Evolutionary conservation across 1,140 invertebrate genomes (phyloP).

Genomic region (Neodiprion pinetum): DNA sequence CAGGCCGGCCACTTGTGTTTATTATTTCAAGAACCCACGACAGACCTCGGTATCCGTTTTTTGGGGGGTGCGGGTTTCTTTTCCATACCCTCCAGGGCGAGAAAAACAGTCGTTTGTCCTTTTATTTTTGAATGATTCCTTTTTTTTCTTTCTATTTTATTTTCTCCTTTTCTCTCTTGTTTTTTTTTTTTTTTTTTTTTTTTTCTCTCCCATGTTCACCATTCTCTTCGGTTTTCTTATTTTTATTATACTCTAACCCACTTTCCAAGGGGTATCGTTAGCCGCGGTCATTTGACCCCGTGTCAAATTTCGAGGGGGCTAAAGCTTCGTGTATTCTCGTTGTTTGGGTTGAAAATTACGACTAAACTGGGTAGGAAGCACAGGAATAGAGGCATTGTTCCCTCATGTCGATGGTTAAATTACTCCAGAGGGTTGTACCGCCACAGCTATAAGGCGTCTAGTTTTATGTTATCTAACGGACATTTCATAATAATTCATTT

Average conservation of each 20-base stretch:
- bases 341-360: neutral
- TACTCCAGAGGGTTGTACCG: neutral
- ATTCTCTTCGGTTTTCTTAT: too few relatives aligned
- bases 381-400: neutral
- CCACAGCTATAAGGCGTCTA: neutral
- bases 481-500: neutral
- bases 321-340: neutral
- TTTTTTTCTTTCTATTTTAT: neutral
- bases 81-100: neutral
- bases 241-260: too few relatives aligned
- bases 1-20: neutral
- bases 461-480: neutral
- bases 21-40: slow-evolving; percentile 1
- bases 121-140: neutral
- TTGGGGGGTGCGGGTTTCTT: neutral
- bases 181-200: neutral
- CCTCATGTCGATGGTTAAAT: neutral
- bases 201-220: too few relatives aligned
- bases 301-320: neutral
- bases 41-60: neutral
- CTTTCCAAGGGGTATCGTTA: neutral
- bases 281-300: neutral
- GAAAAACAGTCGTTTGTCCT: neutral
- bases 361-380: neutral
- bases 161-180: neutral